These are phyloP conservation scores for Rhagium mordax DNA, from an alignment of 2,888 invertebrate species.

Conservation along the genomic window DNA sequence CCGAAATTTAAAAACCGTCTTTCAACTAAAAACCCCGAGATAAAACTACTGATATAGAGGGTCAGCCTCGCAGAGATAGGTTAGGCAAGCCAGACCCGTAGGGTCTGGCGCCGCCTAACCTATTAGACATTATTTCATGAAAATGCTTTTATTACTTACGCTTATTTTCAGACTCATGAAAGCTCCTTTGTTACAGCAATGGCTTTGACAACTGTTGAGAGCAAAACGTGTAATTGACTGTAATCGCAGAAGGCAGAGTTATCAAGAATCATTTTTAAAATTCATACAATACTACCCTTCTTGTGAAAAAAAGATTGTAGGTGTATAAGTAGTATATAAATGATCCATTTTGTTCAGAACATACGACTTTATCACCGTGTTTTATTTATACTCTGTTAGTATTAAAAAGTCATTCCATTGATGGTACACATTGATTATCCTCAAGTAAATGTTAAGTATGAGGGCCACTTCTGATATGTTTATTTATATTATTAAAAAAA, in stretches of 20 bases:
- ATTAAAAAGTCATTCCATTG: background rate
- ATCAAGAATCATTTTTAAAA: background rate
- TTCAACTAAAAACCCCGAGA: too few species aligned
- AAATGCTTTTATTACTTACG: background rate
- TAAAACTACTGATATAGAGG: too few species aligned
- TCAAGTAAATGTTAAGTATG: background rate
- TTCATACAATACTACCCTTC: background rate
- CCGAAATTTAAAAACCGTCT: too few species aligned
- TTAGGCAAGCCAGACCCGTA: too few species aligned
- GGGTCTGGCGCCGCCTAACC: too few species aligned
- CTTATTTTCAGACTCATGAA: background rate
- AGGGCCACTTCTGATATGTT: background rate
- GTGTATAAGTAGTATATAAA: background rate
- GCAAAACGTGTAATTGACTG: background rate
- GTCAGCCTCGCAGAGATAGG: too few species aligned
- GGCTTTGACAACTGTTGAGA: background rate
- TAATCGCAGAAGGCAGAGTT: background rate
- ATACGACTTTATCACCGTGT: background rate
- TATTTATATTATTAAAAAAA: constrained; percentile 12
- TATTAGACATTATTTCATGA: background rate
- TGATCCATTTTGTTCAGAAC: background rate
- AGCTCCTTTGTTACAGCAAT: background rate
- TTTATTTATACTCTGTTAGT: background rate
- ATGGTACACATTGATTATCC: background rate
- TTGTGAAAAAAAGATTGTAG: background rate